These are phyloP conservation scores for Drosophila anomalipes DNA, from an alignment of 2,888 invertebrate species.

Conservation along the genomic window DNA sequence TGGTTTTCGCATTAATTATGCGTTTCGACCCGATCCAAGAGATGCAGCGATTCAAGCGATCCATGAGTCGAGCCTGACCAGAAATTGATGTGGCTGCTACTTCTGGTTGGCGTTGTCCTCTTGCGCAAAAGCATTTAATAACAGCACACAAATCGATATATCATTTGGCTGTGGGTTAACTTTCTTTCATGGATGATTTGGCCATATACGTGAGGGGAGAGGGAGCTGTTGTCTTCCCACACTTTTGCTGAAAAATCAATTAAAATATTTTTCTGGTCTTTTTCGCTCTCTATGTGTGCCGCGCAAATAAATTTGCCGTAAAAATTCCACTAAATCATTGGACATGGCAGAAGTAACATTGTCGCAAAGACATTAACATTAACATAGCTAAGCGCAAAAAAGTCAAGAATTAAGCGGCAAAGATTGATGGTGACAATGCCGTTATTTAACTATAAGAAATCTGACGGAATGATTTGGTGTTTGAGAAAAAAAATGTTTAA, in stretches of 20 bases:
- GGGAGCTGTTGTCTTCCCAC: conserved; percentile 64
- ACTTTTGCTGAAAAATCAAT: conserved; percentile 76
- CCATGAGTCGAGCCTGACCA: conserved; percentile 62
- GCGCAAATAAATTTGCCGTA: conserved; percentile 76
- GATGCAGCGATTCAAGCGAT: conserved; percentile 48
- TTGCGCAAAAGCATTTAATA: conserved; percentile 76
- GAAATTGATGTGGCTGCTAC: conserved; percentile 78
- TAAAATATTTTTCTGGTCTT: conserved; percentile 73
- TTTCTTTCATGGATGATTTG: conserved; percentile 57
- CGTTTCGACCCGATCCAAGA: conserved; percentile 62
- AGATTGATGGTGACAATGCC: conserved; percentile 47
- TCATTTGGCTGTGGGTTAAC: conserved; percentile 71
- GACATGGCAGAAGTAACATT: conserved; percentile 55
- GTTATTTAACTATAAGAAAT: conserved; percentile 26
- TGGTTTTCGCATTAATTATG: conserved; percentile 81
- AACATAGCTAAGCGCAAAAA: conserved; percentile 58
- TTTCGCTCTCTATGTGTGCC: conserved; percentile 24
- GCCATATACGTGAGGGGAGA: neutral
- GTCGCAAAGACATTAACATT: conserved; percentile 72
- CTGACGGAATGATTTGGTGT: conserved; percentile 17
- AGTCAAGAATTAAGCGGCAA: conserved; percentile 28
- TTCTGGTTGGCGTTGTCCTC: conserved; percentile 62
- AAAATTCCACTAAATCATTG: conserved; percentile 79
- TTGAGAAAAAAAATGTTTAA: neutral
- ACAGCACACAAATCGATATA: conserved; percentile 79